Evolutionary conservation across 2,888 invertebrate species (phyloP), one percentile per base, ranked within the genome.

Genomic region (Diogma glabrata): DNA sequence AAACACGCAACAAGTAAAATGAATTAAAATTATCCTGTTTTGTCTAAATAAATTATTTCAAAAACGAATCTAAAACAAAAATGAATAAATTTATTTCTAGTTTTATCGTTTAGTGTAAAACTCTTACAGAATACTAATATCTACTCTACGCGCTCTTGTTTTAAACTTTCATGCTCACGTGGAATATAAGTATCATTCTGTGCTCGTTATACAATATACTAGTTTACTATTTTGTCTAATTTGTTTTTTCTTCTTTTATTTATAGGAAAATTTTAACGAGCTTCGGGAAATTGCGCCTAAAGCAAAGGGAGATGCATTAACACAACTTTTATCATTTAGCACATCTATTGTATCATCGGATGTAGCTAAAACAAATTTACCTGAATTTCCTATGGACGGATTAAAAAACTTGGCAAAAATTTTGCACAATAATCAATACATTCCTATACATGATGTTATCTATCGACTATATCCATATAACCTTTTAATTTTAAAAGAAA

Each of bases 371-470:
- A 54, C 64, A 1, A 61, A 82, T 51, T 69, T 96, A 52, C 93
- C 93, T 0, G 91, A 94, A 70, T 94, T 95, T 66, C 95, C 96
- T 0, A 66, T 92, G 2, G 90, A 92, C 62, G 89, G 83, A 68
- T 67, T 94, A 47, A 68, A 72, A 1, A 65, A 76, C 5, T 80
- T 82, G 24, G 84, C 82, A 50, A 2, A 12, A 19, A 24, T 57
- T 53, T 72, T 73, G 47, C 72, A 92, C 90, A 81, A 86, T 66
- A 82, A 82, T 62, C 83, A 87, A 2, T 64, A 72, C 26, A 67
- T 85, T 28, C 75, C 84, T 10, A 71, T 81, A 0, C 78, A 81
- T 61, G 80, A 85, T 54, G 71, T 87, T 3, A 67, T 95, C 33
- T 79, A 79, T 56, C 75, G 84, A 28, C 72, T 93, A 1, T 96